Evolutionary conservation across 2,113 vertebrate genomes (phyloP).

Genomic region (Clupea harengus): DNA sequence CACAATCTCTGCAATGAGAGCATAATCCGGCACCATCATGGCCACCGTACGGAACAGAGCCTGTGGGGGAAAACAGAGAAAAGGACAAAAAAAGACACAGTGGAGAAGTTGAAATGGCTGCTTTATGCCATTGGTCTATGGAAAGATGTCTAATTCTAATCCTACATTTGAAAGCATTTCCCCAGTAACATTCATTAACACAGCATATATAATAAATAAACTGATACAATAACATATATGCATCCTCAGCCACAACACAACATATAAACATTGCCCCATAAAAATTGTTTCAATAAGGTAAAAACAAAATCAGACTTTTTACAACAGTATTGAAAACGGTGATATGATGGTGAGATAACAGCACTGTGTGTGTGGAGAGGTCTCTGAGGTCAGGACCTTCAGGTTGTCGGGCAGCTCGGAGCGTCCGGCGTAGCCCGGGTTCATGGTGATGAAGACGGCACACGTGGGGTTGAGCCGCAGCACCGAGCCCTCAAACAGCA

Average conservation of each 20-base stretch:
- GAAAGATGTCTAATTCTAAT: no score
- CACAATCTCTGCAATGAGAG: conserved; percentile 91
- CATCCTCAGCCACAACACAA: no score
- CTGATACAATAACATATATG: no score
- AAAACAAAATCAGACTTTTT: no score
- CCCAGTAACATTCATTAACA: no score
- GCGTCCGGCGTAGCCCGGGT: conserved; percentile 88
- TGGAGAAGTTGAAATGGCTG: neutral
- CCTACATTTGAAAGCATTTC: no score
- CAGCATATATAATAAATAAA: no score
- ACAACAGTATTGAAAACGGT: neutral
- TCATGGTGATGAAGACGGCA: conserved; percentile 92
- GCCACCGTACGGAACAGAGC: conserved; percentile 88
- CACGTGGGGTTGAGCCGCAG: conserved; percentile 85
- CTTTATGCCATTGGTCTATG: neutral
- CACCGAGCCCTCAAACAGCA: conserved; percentile 88
- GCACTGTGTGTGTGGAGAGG: neutral
- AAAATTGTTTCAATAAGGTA: no score
- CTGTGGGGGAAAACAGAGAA: conserved; percentile 50
- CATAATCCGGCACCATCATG: conserved; percentile 95
- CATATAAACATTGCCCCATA: neutral
- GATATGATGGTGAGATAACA: neutral
- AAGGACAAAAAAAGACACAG: neutral
- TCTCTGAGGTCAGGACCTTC: conserved; percentile 70
- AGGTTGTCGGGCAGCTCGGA: conserved; percentile 91